Evolutionary conservation across 2,113 vertebrate genomes (phyloP).

Genomic region (Rhodinocichla rosea): DNA sequence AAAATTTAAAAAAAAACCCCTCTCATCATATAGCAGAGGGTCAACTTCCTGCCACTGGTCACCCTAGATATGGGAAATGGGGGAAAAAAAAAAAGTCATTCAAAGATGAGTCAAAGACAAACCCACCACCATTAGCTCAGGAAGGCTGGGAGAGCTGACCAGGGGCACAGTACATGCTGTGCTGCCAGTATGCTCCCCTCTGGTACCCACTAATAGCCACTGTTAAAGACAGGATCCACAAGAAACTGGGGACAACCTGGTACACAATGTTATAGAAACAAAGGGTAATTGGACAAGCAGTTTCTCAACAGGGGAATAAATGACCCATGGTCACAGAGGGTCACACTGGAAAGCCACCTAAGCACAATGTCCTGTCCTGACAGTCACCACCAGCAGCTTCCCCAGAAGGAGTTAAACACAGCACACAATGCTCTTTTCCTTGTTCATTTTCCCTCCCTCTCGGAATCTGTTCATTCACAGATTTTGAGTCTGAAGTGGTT

Average conservation of each 20-base stretch:
- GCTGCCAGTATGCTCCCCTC: not conserved
- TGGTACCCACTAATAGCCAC: not conserved
- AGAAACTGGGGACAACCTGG: not conserved
- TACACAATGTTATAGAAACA: not conserved
- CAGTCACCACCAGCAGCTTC: not conserved
- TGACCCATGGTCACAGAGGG: not conserved
- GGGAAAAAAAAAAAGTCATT: not conserved
- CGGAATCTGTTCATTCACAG: not conserved
- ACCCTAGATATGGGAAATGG: not conserved
- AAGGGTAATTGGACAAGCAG: not conserved
- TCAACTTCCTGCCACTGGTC: not conserved
- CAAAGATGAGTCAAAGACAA: not conserved
- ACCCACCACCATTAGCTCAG: not conserved
- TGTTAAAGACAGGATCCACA: not conserved
- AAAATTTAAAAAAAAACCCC: not conserved
- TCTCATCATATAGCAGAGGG: not conserved
- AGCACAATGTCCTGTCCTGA: not conserved
- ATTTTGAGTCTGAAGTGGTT: not conserved
- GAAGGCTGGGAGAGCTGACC: not conserved
- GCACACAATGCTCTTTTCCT: not conserved
- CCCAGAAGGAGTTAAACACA: not conserved
- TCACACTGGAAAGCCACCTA: not conserved
- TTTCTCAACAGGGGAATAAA: not conserved
- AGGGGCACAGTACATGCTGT: not conserved
- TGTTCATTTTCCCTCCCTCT: not conserved